These are phyloP conservation scores for Hirtodrosophila alboralis DNA, from an alignment of 2,888 invertebrate species.

Conservation along the genomic window DNA sequence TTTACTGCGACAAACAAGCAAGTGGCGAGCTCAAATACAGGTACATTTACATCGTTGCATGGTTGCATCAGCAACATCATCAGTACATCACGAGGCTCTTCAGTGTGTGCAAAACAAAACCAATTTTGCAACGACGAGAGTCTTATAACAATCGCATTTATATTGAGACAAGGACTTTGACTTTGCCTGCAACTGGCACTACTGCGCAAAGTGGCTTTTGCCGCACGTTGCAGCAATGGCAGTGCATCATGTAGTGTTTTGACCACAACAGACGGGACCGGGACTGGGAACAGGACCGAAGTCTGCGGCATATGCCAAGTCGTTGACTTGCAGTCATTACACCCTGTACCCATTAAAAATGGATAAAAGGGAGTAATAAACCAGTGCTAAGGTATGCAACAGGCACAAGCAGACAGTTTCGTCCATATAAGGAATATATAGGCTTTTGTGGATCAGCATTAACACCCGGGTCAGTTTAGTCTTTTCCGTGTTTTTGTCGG, in stretches of 20 bases:
- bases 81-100: background rate
- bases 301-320: constrained; percentile 10
- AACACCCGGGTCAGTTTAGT: too few species aligned
- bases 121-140: background rate
- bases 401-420: too few species aligned
- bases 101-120: background rate
- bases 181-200: constrained; percentile 8
- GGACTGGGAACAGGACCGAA: constrained; percentile 8
- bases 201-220: constrained; percentile 35
- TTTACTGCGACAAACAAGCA: background rate
- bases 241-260: constrained; percentile 7
- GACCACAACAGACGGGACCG: background rate
- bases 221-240: constrained; percentile 9
- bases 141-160: constrained; percentile 36
- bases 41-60: constrained; percentile 3
- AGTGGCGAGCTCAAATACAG: background rate
- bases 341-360: too few species aligned
- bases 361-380: too few species aligned
- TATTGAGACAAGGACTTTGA: constrained; percentile 44
- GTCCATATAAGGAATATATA: too few species aligned
- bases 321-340: constrained; percentile 39
- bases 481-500: too few species aligned
- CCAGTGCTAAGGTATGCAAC: too few species aligned
- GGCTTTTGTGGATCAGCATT: too few species aligned
- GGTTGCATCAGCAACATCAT: background rate